phyloP scores from a whole-genome alignment of 2,888 invertebrate genomes.

The Melieria crassipennis region DNA sequence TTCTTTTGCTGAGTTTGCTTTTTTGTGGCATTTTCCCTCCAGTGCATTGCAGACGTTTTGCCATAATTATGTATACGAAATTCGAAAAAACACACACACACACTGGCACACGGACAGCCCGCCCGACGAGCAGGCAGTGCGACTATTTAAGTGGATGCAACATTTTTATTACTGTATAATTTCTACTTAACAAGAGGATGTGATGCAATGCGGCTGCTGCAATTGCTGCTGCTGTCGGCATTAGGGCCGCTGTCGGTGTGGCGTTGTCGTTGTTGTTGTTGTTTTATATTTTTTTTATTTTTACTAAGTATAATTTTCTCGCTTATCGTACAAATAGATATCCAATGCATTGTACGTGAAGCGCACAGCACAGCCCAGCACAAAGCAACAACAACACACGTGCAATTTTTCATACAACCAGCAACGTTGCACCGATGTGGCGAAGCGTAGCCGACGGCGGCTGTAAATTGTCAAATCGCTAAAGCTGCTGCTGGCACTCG shows the following conservation, averaged over 20 bases:
- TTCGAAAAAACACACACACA: neutral
- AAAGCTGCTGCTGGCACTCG: no score
- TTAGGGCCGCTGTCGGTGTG: constrained; percentile 17
- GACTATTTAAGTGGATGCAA: constrained; percentile 31
- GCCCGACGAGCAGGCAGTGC: neutral
- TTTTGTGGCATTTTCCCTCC: constrained; percentile 21
- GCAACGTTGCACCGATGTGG: no score
- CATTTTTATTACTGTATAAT: constrained; percentile 40
- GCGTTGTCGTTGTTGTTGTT: neutral
- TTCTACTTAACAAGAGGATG: constrained; percentile 43
- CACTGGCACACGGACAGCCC: neutral
- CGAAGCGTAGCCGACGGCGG: no score
- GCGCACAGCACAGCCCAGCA: no score
- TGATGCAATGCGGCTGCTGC: constrained; percentile 40
- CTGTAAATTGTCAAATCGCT: no score
- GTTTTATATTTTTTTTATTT: no score
- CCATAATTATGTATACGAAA: neutral
- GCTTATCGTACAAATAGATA: no score
- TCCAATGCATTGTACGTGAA: no score
- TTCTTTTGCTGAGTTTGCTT: neutral
- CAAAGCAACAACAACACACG: no score
- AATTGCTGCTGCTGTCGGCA: constrained; percentile 36
- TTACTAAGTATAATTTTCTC: no score
- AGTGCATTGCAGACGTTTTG: constrained; percentile 10
- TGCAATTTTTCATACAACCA: no score